Base-by-base conservation (phyloP, 2,888 invertebrate species). In the Amiota mariae region DNA sequence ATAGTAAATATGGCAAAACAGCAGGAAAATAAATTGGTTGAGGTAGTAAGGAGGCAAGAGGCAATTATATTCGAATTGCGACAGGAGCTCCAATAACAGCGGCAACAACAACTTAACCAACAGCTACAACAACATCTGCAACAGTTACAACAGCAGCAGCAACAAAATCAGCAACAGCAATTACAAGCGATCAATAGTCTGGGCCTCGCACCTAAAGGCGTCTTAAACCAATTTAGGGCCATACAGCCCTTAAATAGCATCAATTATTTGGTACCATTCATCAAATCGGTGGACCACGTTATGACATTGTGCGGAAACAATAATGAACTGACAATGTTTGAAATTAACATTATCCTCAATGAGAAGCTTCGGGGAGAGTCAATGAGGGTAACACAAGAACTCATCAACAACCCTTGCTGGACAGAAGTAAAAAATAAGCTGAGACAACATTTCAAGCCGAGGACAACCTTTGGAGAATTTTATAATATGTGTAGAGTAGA, bases 291-390 rank as follows among this genome's bases (percentile, higher is more conserved):
- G n/a, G n/a, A n/a, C n/a, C n/a, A n/a, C n/a, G n/a, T n/a, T n/a
- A n/a, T n/a, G n/a, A n/a, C n/a, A n/a, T 51, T 51, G n/a, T 51
- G 54, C 12, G 54, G 54, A 51, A 51, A 51, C n/a, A 51, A 51
- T 51, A 51, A 51, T 12, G 54, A 51, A n/a, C 54, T 51, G n/a
- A 6, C 54, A 51, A 12, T n/a, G 54, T 51, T 51, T 51, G 54
- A 12, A 2, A 12, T 51, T n/a, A 51, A 51, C 54, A 51, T 51
- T n/a, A 51, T 51, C 54, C 54, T 51, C 13, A 51, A 51, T n/a
- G n/a, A 51, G n/a, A 51, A 51, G n/a, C 12, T 51, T 51, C n/a
- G 54, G 13, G n/a, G 54, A 51, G 54, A 51, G 54, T n/a, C 54
- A 12, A n/a, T 51, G 8, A n/a, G 54, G n/a, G n/a, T 51, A n/a